Evolutionary conservation across 1,140 invertebrate genomes (phyloP).

Genomic region (Drosophila pachea): DNA sequence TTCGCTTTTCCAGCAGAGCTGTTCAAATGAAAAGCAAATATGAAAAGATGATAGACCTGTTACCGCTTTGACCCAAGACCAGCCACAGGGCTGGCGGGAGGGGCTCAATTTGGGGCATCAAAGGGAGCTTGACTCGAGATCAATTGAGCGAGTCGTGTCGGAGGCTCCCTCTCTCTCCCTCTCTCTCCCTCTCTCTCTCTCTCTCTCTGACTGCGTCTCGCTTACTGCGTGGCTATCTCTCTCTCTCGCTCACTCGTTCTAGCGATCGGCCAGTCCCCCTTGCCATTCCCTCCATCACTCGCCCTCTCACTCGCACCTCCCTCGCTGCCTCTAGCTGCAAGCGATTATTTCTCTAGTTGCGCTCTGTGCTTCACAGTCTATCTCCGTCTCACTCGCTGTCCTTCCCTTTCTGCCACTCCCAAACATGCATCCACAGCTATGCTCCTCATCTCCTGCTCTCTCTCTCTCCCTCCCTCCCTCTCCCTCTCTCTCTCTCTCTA

Average conservation of each 20-base stretch:
- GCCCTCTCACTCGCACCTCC: too few species aligned
- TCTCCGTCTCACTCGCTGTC: too few species aligned
- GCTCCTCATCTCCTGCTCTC: background rate
- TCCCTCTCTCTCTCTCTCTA: background rate
- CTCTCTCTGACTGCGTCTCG: background rate
- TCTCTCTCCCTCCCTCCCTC: background rate
- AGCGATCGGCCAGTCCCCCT: too few species aligned
- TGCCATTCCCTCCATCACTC: too few species aligned
- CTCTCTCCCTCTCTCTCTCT: background rate
- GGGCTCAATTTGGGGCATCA: too few species aligned
- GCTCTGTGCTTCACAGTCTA: too few species aligned
- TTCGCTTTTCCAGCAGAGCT: constrained; percentile 1
- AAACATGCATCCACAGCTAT: too few species aligned
- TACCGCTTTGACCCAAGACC: background rate
- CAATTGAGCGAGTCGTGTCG: too few species aligned
- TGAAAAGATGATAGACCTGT: constrained; percentile 1
- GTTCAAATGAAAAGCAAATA: constrained; percentile 27
- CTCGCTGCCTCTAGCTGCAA: background rate
- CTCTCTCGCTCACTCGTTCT: too few species aligned
- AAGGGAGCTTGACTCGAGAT: too few species aligned
- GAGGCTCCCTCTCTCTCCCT: background rate
- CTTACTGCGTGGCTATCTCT: background rate
- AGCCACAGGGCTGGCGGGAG: too few species aligned
- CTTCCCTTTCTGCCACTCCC: background rate
- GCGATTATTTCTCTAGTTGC: background rate